A percentile compares a stretch with the other conserved stretches of the same genome.
Conservation (phyloP, 2,888 invertebrate genomes). For the Sipha maydis region DNA sequence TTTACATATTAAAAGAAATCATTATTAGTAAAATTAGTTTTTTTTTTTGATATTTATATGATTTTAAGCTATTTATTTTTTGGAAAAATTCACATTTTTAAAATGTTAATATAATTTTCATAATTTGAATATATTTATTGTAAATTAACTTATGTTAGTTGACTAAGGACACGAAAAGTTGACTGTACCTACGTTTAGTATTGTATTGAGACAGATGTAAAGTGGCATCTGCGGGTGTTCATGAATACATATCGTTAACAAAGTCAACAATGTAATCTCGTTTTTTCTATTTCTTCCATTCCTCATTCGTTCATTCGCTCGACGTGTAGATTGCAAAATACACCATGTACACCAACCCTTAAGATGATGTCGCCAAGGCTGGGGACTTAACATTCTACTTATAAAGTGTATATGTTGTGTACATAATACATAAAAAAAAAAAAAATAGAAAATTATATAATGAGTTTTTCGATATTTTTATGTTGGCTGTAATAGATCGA, state of each 20-base stretch:
- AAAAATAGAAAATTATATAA: background rate
- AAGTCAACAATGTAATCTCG: conserved; percentile 45
- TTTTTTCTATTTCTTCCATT: background rate
- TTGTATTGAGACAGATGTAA: background rate
- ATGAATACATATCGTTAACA: conserved; percentile 60
- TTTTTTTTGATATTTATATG: too few species aligned
- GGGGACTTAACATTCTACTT: background rate
- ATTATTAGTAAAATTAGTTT: too few species aligned
- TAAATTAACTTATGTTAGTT: conserved; percentile 43
- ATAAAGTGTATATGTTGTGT: background rate
- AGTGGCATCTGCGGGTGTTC: conserved; percentile 21
- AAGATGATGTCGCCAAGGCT: conserved; percentile 17
- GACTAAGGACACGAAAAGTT: conserved; percentile 32
- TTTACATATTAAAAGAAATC: too few species aligned
- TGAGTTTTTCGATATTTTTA: background rate
- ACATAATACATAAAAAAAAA: background rate
- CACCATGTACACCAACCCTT: background rate
- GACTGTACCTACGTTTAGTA: background rate
- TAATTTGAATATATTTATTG: background rate
- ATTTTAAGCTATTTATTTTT: too few species aligned
- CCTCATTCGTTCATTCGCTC: background rate
- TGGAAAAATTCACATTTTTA: background rate
- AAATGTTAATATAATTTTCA: background rate
- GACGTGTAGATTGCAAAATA: conserved; percentile 34
- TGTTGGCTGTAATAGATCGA: too few species aligned